Evolutionary conservation across 30 jellyfish, hydroid and myxozoan species (phyloP), one percentile per base, ranked within the genome.

Genomic region (Catostylus mosaicus): DNA sequence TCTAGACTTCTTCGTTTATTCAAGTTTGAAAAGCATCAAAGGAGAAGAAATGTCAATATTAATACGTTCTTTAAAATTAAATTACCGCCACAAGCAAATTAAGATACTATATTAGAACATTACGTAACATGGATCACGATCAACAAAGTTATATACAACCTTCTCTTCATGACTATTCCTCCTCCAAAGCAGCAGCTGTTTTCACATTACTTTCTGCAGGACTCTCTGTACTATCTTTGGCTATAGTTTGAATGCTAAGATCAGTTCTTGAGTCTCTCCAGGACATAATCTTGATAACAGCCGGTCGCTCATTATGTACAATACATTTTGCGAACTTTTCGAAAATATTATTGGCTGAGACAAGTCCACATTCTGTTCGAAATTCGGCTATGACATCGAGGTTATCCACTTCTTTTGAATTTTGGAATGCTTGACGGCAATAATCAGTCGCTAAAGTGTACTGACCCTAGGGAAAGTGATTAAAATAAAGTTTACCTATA

Each of bases 201-300:
- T 12, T 18, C n/a, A 1, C 71, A 59, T 59, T 26, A 4, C 40
- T 11, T 1, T 9, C 9, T 59, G 37, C 19, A 1, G 37, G 2
- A 37, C 1, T 59, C 40, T 59, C 71, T 7, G 19, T 27, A 7
- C n/a, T 60, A 9, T n/a, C n/a, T n/a, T n/a, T n/a, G n/a, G n/a
- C n/a, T n/a, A n/a, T n/a, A n/a, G n/a, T 18, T 45, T 23, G 62
- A 20, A 34, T 47, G 36, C 73, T 36, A 16, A 80, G 40, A n/a
- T 67, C 84, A 29, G 92, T 3, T 47, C 92, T 68, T 11, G 73
- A 29, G 31, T 82, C 92, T 29, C 92, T 69, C 92, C 92, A 82
- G 0, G 92, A 82, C 73, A 82, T 52, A 12, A 82, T 66, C 33
- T 31, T 35, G 29, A 30, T 57, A 16, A 67, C 76, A 12, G 85